Conservation (phyloP, 2,113 vertebrate species). For the Craseonycteris thonglongyai region DNA sequence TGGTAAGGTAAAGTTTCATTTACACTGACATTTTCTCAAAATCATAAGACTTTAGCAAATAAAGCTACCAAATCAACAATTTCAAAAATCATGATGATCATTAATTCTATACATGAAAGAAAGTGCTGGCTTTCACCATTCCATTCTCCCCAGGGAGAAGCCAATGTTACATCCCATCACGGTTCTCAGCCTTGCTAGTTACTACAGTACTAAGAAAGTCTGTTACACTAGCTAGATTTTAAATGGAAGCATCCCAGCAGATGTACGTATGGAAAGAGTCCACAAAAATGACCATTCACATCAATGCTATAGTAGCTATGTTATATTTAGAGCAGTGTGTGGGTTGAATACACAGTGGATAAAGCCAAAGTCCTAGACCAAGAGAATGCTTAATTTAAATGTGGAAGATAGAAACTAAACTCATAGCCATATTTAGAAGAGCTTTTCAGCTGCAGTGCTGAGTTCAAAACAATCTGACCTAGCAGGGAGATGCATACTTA, state of each 20-base stretch:
- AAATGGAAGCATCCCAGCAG: neutral
- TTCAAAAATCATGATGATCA: neutral
- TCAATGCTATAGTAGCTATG: neutral
- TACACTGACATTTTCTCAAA: slow-evolving; percentile 16
- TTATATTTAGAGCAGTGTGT: neutral
- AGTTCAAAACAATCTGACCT: slow-evolving; percentile 9
- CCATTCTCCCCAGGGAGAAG: neutral
- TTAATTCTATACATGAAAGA: neutral
- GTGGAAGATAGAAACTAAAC: neutral
- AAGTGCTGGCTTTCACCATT: neutral
- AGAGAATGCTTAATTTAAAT: neutral
- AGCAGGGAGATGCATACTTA: neutral
- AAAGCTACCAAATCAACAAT: slow-evolving; percentile 8
- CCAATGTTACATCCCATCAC: neutral
- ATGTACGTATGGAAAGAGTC: neutral
- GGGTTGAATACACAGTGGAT: neutral
- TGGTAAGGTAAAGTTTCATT: neutral
- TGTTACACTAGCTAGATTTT: neutral
- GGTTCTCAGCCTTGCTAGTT: neutral
- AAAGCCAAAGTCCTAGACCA: neutral
- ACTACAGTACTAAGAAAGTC: neutral
- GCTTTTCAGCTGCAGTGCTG: slow-evolving; percentile 8
- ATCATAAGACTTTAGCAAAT: neutral
- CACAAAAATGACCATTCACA: neutral
- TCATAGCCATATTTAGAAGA: neutral